Percentiles rank a stretch among this genome's conserved stretches.
These are phyloP conservation scores for Leucozona laternaria DNA, from an alignment of 2,888 invertebrate species.

Conservation along the genomic window DNA sequence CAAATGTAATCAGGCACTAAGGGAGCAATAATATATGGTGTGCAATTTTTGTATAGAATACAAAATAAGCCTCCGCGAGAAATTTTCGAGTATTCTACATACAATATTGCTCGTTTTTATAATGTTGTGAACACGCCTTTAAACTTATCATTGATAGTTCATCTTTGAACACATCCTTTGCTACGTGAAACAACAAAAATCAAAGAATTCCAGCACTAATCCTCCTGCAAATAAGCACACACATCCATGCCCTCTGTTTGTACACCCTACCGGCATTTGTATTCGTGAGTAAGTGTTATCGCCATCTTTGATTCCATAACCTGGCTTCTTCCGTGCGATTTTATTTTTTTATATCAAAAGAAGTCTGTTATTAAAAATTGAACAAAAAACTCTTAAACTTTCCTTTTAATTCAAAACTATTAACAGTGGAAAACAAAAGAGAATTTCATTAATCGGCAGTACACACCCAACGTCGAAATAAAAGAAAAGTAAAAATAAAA, in stretches of 20 bases:
- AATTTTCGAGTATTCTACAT: no score
- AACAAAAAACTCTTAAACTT: conserved; percentile 64
- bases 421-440: conserved; percentile 39
- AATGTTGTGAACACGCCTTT: background rate
- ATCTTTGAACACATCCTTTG: conserved; percentile 42
- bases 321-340: conserved; percentile 78
- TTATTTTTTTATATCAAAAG: conserved; percentile 72
- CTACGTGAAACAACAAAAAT: background rate
- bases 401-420: conserved; percentile 39
- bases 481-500: conserved; percentile 42
- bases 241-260: conserved; percentile 40
- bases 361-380: conserved; percentile 68
- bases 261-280: conserved; percentile 75
- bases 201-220: conserved; percentile 63
- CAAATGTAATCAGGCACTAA: no score
- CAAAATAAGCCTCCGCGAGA: no score
- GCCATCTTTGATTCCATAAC: conserved; percentile 79
- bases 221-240: conserved; percentile 18
- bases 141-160: background rate
- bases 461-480: conserved; percentile 34
- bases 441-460: conserved; percentile 42
- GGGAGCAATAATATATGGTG: no score
- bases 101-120: no score
- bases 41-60: no score
- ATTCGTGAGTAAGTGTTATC: conserved; percentile 77